Evolutionary conservation across 2,113 vertebrate species (phyloP).

Genomic region (Oceanites oceanicus): DNA sequence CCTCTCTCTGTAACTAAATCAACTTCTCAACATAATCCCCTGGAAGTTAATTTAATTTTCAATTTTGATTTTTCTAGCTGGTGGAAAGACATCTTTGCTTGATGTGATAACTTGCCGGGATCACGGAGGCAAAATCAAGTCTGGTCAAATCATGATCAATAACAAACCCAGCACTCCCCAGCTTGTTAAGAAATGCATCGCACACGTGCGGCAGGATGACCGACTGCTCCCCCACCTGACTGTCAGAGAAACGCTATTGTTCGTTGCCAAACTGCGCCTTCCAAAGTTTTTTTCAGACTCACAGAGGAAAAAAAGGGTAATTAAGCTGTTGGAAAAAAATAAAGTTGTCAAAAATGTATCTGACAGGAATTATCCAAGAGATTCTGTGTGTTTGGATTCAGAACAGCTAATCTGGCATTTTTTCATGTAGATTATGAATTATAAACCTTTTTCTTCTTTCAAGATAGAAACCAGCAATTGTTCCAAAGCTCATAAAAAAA

Average conservation of each 20-base stretch:
- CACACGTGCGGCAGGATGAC: slow-evolving; percentile 91
- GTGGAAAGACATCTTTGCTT: slow-evolving; percentile 88
- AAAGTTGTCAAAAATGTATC: slow-evolving; percentile 59
- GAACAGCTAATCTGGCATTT: slow-evolving; percentile 57
- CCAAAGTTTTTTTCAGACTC: slow-evolving; percentile 86
- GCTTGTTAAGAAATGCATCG: slow-evolving; percentile 87
- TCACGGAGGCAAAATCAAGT: slow-evolving; percentile 80
- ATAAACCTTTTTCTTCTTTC: slow-evolving; percentile 42
- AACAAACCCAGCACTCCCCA: slow-evolving; percentile 80
- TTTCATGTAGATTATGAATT: slow-evolving; percentile 47
- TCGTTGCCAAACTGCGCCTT: slow-evolving; percentile 89
- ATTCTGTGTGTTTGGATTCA: slow-evolving; percentile 37
- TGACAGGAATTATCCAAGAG: slow-evolving; percentile 53
- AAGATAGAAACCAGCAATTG: slow-evolving; percentile 46
- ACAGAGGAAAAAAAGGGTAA: slow-evolving; percentile 90
- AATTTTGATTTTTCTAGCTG: slow-evolving; percentile 71
- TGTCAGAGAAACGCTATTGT: slow-evolving; percentile 88
- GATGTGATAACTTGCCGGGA: slow-evolving; percentile 91
- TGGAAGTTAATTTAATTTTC: neutral
- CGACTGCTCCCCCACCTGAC: slow-evolving; percentile 92
- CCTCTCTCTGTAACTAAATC: neutral
- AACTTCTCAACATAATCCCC: neutral
- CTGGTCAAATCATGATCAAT: slow-evolving; percentile 87
- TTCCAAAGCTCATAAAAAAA: slow-evolving; percentile 41
- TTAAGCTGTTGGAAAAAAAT: slow-evolving; percentile 53